These are phyloP conservation scores for Drosophila tristis DNA, from an alignment of 1,140 invertebrate species.

Conservation along the genomic window DNA sequence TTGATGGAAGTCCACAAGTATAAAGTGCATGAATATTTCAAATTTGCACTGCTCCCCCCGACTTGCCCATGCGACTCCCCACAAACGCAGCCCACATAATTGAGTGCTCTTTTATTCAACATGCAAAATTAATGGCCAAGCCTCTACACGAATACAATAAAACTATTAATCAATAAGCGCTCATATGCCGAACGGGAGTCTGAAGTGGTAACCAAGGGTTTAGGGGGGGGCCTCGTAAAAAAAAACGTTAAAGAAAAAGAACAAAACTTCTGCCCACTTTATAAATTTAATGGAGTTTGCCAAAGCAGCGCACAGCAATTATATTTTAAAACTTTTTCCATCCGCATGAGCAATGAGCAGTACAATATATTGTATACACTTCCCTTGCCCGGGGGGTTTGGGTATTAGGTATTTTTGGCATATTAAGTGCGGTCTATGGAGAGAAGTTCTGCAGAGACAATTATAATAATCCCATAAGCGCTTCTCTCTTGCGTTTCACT, in stretches of 20 bases:
- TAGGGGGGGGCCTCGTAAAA: slow-evolving; percentile 7
- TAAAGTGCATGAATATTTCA: slow-evolving; percentile 54
- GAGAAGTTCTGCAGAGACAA: too few species aligned
- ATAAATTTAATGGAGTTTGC: slow-evolving; percentile 69
- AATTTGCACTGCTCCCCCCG: slow-evolving; percentile 1
- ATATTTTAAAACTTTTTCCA: slow-evolving; percentile 75
- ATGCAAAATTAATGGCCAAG: slow-evolving; percentile 68
- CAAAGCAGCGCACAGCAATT: slow-evolving; percentile 69
- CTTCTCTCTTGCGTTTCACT: too few species aligned
- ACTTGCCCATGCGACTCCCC: not conserved
- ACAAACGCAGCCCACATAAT: slow-evolving; percentile 54
- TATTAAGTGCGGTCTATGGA: too few species aligned
- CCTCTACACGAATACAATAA: slow-evolving; percentile 61
- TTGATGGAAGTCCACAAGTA: slow-evolving; percentile 30
- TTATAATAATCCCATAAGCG: too few species aligned
- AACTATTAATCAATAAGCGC: slow-evolving; percentile 73
- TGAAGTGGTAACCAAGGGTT: slow-evolving; percentile 9
- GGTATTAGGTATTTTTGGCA: not conserved
- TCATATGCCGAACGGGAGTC: slow-evolving; percentile 30
- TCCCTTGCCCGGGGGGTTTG: too few species aligned
- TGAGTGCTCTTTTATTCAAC: slow-evolving; percentile 73
- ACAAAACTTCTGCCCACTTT: slow-evolving; percentile 60
- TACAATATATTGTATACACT: slow-evolving; percentile 15
- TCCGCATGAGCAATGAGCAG: slow-evolving; percentile 14
- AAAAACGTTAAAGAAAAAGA: slow-evolving; percentile 2